These are phyloP conservation scores for Cyclophora punctaria DNA, from an alignment of 2,888 invertebrate genomes.

Conservation along the genomic window DNA sequence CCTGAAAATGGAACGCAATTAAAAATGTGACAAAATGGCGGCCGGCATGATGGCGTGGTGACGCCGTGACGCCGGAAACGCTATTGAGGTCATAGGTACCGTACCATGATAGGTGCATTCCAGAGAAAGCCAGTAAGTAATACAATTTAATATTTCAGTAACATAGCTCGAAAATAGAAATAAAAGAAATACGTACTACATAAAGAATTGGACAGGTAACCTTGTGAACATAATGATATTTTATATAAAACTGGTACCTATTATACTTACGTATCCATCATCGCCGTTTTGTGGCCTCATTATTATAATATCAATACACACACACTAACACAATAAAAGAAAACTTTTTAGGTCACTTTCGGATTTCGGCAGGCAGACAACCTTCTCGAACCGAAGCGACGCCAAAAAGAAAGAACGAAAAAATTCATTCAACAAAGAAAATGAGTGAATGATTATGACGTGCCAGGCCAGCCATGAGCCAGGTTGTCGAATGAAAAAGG, in stretches of 20 bases:
- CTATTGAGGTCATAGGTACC: too few relatives aligned
- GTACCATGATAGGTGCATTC: too few relatives aligned
- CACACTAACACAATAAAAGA: not conserved
- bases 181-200: too few relatives aligned
- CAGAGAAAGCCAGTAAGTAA: too few relatives aligned
- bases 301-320: constrained; percentile 10
- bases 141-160: too few relatives aligned
- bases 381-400: constrained; percentile 45
- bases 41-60: constrained; percentile 26
- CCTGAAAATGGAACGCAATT: constrained; percentile 54
- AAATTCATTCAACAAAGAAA: too few relatives aligned
- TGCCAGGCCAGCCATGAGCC: too few relatives aligned
- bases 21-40: constrained; percentile 64
- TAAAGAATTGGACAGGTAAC: too few relatives aligned
- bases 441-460: too few relatives aligned
- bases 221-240: too few relatives aligned
- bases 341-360: constrained; percentile 21
- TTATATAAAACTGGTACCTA: not conserved
- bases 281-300: constrained; percentile 71
- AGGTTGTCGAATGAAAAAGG: too few relatives aligned
- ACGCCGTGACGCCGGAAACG: constrained; percentile 3
- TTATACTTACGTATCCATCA: constrained; percentile 63
- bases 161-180: too few relatives aligned
- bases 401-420: constrained; percentile 51
- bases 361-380: constrained; percentile 17